Evolutionary conservation across 1,140 invertebrate genomes (phyloP).

Genomic region (Drosophila equinoxialis): DNA sequence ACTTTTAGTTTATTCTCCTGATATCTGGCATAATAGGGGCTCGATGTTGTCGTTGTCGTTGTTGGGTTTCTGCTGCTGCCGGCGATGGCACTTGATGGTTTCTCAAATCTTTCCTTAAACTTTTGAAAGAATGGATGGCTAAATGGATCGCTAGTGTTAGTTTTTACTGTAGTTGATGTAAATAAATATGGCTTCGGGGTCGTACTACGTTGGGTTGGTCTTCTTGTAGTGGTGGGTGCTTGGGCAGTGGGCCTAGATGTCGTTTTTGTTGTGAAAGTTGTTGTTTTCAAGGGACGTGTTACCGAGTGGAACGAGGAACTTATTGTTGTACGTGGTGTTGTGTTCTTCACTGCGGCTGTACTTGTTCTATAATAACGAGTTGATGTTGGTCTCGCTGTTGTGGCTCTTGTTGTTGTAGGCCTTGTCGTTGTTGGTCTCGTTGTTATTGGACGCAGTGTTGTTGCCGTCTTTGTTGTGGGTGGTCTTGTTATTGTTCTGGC

Average conservation of each 20-base stretch:
- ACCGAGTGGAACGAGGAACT: neutral
- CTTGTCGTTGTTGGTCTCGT: neutral
- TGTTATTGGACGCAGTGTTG: neutral
- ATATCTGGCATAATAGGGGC: slow-evolving; percentile 63
- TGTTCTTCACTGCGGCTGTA: neutral
- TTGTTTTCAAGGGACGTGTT: neutral
- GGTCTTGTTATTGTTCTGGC: neutral
- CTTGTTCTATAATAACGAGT: neutral
- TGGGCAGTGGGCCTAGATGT: neutral
- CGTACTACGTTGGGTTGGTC: slow-evolving; percentile 32
- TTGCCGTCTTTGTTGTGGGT: neutral
- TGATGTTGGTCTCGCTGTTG: slow-evolving; percentile 19
- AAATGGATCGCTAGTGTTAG: slow-evolving; percentile 51
- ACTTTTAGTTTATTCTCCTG: slow-evolving; percentile 55
- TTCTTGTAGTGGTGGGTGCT: slow-evolving; percentile 5
- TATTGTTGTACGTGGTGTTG: neutral
- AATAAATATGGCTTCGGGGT: slow-evolving; percentile 65
- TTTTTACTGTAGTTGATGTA: slow-evolving; percentile 42
- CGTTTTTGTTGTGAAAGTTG: neutral
- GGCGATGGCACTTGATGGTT: neutral
- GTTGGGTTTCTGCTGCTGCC: slow-evolving; percentile 13
- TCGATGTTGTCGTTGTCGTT: slow-evolving; percentile 9
- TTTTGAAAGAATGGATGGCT: slow-evolving; percentile 67
- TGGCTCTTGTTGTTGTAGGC: neutral
- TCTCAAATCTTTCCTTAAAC: slow-evolving; percentile 50